Percentiles rank a stretch among this genome's conserved stretches.
These are phyloP conservation scores for Drosophila biarmipes DNA, from an alignment of 1,140 invertebrate species.

Conservation along the genomic window DNA sequence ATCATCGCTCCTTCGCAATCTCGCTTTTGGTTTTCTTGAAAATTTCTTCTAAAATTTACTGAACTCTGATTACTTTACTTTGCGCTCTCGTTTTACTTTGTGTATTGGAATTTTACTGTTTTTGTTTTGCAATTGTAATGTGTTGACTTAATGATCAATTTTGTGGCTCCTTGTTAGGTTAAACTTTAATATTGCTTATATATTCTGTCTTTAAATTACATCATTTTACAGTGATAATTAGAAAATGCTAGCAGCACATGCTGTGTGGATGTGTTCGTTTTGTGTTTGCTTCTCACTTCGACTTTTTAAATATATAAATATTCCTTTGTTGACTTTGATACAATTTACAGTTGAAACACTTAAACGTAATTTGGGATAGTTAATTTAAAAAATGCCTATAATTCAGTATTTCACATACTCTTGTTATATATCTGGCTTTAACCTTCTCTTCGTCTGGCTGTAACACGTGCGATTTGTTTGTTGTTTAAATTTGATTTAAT, in stretches of 20 bases:
- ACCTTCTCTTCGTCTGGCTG: slow-evolving; percentile 49
- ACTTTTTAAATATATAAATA: slow-evolving; percentile 44
- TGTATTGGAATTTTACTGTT: slow-evolving; percentile 52
- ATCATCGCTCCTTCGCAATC: slow-evolving; percentile 49
- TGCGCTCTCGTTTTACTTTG: slow-evolving; percentile 53
- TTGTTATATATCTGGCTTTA: slow-evolving; percentile 20
- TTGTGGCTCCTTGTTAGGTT: slow-evolving; percentile 51
- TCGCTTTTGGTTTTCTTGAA: slow-evolving; percentile 39
- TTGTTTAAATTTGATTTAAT: slow-evolving; percentile 70
- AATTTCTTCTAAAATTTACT: slow-evolving; percentile 75
- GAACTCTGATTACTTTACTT: slow-evolving; percentile 63
- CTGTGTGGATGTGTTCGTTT: slow-evolving; percentile 25
- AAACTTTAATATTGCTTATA: slow-evolving; percentile 81
- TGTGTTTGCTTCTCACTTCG: slow-evolving; percentile 16
- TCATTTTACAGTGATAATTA: slow-evolving; percentile 74
- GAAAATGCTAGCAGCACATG: slow-evolving; percentile 68
- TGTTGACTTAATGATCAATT: slow-evolving; percentile 43
- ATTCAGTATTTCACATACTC: slow-evolving; percentile 22
- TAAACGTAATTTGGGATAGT: slow-evolving; percentile 64
- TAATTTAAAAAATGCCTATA: slow-evolving; percentile 69
- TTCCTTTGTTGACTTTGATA: slow-evolving; percentile 52
- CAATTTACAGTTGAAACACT: slow-evolving; percentile 80
- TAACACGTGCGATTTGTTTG: slow-evolving; percentile 73
- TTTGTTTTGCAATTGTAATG: slow-evolving; percentile 38
- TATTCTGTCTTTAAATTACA: slow-evolving; percentile 75